These are phyloP conservation scores for Dendroctonus valens DNA, from an alignment of 1,140 invertebrate genomes.

Conservation along the genomic window DNA sequence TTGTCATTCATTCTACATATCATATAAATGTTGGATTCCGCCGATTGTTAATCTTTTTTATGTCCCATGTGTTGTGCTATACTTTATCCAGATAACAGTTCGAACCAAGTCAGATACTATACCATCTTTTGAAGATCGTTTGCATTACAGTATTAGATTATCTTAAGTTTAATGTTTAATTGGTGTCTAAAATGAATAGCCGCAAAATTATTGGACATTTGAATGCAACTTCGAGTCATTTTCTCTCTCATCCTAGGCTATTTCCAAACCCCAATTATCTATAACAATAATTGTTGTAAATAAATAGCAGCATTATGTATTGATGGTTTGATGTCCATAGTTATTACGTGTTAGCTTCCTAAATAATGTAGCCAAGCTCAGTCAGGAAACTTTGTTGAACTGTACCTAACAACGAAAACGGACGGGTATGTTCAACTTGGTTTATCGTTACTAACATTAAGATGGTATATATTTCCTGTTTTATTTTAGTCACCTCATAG, in stretches of 20 bases:
- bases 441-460: slow-evolving; percentile 36
- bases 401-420: slow-evolving; percentile 9
- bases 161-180: slow-evolving; percentile 26
- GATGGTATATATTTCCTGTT: slow-evolving; percentile 42
- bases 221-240: neutral
- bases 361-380: slow-evolving; percentile 38
- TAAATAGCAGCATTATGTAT: slow-evolving; percentile 43
- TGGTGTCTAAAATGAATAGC: slow-evolving; percentile 19
- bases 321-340: slow-evolving; percentile 44
- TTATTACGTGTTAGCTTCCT: slow-evolving; percentile 41
- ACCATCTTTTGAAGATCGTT: slow-evolving; percentile 28
- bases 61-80: slow-evolving; percentile 26
- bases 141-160: slow-evolving; percentile 29
- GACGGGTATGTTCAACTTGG: slow-evolving; percentile 20
- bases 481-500: slow-evolving; percentile 36
- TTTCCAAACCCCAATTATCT: slow-evolving; percentile 16
- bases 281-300: slow-evolving; percentile 41
- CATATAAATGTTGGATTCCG: slow-evolving; percentile 24
- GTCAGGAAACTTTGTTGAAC: slow-evolving; percentile 23
- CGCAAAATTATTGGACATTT: slow-evolving; percentile 7
- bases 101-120: slow-evolving; percentile 13
- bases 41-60: slow-evolving; percentile 13
- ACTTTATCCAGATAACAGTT: slow-evolving; percentile 11
- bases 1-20: slow-evolving; percentile 27
- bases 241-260: slow-evolving; percentile 20